Evolutionary conservation across 2,113 vertebrate species (phyloP).

Genomic region (Argyrosomus japonicus): DNA sequence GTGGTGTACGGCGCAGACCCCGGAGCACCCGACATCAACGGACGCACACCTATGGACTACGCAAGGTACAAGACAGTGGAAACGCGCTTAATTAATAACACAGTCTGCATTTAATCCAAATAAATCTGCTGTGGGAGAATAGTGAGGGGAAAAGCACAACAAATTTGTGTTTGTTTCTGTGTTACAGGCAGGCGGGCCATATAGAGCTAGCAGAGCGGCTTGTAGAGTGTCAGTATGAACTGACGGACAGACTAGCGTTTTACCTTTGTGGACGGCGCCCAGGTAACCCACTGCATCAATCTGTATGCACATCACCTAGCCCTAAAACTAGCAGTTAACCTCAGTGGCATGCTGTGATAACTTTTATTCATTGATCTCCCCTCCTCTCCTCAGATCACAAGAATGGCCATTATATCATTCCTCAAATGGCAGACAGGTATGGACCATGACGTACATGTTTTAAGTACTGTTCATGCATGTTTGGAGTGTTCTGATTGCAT

Average conservation of each 20-base stretch:
- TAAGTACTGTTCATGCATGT: constrained; percentile 3
- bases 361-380: not conserved
- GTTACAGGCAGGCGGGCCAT: constrained; percentile 94
- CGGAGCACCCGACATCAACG: constrained; percentile 93
- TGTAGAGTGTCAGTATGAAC: constrained; percentile 98
- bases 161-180: constrained; percentile 37
- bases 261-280: constrained; percentile 97
- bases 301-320: not conserved
- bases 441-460: constrained; percentile 40
- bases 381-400: constrained; percentile 90
- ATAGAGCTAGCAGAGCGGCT: constrained; percentile 95
- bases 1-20: constrained; percentile 97
- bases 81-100: not conserved
- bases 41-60: constrained; percentile 96
- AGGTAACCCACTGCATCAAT: constrained; percentile 81
- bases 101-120: not conserved
- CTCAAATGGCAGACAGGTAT: constrained; percentile 99
- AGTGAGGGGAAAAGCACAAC: not conserved
- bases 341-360: not conserved
- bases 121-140: not conserved
- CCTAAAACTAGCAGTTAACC: not conserved
- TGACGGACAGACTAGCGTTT: constrained; percentile 96
- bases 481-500: constrained; percentile 27
- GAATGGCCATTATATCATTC: constrained; percentile 99
- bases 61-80: constrained; percentile 87